Base-by-base conservation (phyloP, 2,888 invertebrate species). In the Drosophila algonquin region DNA sequence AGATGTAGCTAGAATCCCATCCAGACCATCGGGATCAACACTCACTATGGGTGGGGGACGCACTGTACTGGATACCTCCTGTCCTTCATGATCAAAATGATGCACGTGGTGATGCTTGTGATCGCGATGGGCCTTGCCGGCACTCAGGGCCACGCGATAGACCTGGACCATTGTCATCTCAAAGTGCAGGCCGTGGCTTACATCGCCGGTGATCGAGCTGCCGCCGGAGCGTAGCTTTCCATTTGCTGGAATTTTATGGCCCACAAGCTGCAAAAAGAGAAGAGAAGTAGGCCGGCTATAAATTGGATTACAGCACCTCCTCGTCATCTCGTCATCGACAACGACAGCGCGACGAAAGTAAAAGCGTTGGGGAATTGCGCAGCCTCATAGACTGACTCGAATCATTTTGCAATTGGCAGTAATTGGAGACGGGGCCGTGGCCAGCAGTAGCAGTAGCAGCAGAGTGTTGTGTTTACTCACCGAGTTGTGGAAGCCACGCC, bases 51-150 rank as follows among this genome's bases (percentile, higher is more conserved):
- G 89, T 0, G 95, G 93, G 0, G 94, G 93, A 1, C 93, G 92
- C 0, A 93, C 93, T 1, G 93, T 94, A 0, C 94, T 93, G 50
- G 95, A 94, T 9, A 95, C 92, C 3, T 94, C 93, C 10, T 94
- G 94, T 0, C 96, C 96, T 75, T 96, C 95, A 89, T 96, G 96
- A 83, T 95, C 95, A 88, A 95, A 96, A 84, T 95, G 95, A 90
- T 96, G 96, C 0, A 94, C 96, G 91, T 97, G 97, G 90, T 97
- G 97, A 89, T 97, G 97, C 89, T 97, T 97, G 92, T 97, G 97
- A 88, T 97, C 96, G 76, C 95, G 95, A 92, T 97, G 97, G 0
- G 97, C 97, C 91, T 97, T 97, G 0, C 97, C 97, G 2, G 97
- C 97, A 3, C 96, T 96, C 67, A 97, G 90, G 0, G 97, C 97